A percentile compares a stretch with the other conserved stretches of the same genome.
These are phyloP conservation scores for Synanthedon formicaeformis DNA, from an alignment of 2,888 invertebrate species.

Conservation along the genomic window DNA sequence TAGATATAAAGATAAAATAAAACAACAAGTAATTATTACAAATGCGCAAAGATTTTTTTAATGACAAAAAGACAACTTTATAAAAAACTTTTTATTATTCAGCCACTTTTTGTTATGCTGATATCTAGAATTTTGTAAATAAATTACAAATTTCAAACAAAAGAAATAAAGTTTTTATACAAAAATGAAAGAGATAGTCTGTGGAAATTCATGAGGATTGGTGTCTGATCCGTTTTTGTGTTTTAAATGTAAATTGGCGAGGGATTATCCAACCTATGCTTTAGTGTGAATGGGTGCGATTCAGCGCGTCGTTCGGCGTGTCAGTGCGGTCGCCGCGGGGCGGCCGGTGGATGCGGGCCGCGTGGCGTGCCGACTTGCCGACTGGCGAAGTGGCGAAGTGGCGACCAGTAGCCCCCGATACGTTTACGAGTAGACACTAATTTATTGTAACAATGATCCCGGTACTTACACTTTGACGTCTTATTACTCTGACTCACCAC, in stretches of 20 bases:
- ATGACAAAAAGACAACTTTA: too few relatives aligned
- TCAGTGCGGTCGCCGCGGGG: slow-evolving; percentile 69
- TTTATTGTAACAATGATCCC: slow-evolving; percentile 48
- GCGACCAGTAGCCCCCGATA: slow-evolving; percentile 29
- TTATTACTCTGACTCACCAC: slow-evolving; percentile 1
- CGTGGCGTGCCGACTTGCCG: slow-evolving; percentile 17
- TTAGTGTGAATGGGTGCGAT: slow-evolving; percentile 61
- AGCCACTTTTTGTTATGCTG: too few relatives aligned
- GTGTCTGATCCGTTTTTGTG: too few relatives aligned
- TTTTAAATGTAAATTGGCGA: neutral
- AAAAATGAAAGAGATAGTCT: too few relatives aligned
- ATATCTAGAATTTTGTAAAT: too few relatives aligned
- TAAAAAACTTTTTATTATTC: too few relatives aligned
- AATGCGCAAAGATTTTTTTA: too few relatives aligned
- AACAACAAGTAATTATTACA: too few relatives aligned
- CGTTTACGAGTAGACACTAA: slow-evolving; percentile 68
- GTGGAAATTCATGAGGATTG: too few relatives aligned
- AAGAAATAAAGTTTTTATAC: too few relatives aligned
- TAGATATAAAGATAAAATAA: too few relatives aligned
- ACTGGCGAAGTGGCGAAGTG: slow-evolving; percentile 7
- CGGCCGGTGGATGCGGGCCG: slow-evolving; percentile 20
- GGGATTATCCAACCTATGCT: slow-evolving; percentile 21
- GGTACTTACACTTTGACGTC: slow-evolving; percentile 10
- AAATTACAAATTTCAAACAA: too few relatives aligned
- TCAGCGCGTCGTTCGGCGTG: slow-evolving; percentile 63